Evolutionary conservation across 2,113 vertebrate genomes (phyloP), one percentile per base, ranked within the genome.

Genomic region (Lonchura striata): DNA sequence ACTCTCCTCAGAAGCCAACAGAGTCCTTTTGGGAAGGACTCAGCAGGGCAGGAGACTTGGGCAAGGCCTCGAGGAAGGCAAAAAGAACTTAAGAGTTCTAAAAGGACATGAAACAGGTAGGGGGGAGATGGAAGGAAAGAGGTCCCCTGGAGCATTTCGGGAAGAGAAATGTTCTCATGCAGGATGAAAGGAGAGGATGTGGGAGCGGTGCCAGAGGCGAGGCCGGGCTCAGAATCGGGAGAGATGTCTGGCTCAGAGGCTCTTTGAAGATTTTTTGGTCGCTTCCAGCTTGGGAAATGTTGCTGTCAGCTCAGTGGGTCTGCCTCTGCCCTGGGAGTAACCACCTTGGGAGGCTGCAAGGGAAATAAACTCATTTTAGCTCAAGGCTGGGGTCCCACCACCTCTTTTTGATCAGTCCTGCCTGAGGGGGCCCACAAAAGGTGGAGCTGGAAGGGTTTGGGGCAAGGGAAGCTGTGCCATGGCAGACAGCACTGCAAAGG

Each of bases 261-360:
- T 86, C 88, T 95, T 95, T 95, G 93, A 95, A 96, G 94, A 90
- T 90, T 88, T 83, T 37, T 66, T 77, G 66, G 80, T 76, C 2
- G 1, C 59, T 88, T 18, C 16, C 5, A 94, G 76, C 82, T 86
- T 25, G 59, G 79, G 60, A 80, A 82, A 88, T 16, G 79, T 57
- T 88, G 82, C 83, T 77, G 63, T 42, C 0, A 2, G 90, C 66
- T 82, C 27, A 0, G 4, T 15, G 59, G 50, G 27, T 71, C 79
- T 88, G 82, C 18, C 50, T 39, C 10, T 42, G 61, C 53, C 47
- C 54, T 9, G 1, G 60, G 84, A 96, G 70, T 47, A 35, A n/a
- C 30, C 44, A 33, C 25, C 70, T 13, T 15, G 52, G 65, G 56
- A 74, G 39, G 27, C 0, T 53, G 64, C 22, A 10, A 23, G 1